Conservation (phyloP, 2,797 vertebrate species). For the Pantherophis vulpinus region DNA sequence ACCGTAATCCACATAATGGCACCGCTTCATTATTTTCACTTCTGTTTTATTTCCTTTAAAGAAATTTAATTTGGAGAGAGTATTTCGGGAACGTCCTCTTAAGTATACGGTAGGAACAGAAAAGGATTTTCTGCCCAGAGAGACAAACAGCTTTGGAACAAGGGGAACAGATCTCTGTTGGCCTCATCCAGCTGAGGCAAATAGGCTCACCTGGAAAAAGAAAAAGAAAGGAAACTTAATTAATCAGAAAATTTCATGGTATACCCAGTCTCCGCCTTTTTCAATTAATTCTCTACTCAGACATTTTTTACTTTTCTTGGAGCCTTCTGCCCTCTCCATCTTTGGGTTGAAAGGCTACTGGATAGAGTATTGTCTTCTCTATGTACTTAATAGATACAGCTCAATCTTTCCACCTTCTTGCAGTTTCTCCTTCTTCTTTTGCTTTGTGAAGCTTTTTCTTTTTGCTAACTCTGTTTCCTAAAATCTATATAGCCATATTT, state of each 20-base stretch:
- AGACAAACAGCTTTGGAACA: constrained; percentile 42
- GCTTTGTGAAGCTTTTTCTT: background rate
- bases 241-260: constrained; percentile 39
- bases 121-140: constrained; percentile 24
- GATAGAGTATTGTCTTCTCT: background rate
- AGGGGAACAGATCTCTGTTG: constrained; percentile 1
- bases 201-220: constrained; percentile 19
- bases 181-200: constrained; percentile 33
- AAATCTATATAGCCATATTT: background rate
- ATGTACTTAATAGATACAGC: background rate
- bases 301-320: constrained; percentile 44
- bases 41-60: constrained; percentile 57
- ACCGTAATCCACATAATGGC: constrained; percentile 62
- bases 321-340: constrained; percentile 7
- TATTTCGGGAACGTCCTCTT: constrained; percentile 31
- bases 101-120: constrained; percentile 31
- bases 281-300: constrained; percentile 38
- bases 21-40: constrained; percentile 50
- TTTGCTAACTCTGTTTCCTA: background rate
- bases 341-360: background rate
- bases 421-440: background rate
- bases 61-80: constrained; percentile 56
- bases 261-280: constrained; percentile 38
- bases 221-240: background rate
- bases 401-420: background rate